These are phyloP conservation scores for Chiropotes sagulatus DNA, from an alignment of 2,797 vertebrate genomes.

Conservation along the genomic window DNA sequence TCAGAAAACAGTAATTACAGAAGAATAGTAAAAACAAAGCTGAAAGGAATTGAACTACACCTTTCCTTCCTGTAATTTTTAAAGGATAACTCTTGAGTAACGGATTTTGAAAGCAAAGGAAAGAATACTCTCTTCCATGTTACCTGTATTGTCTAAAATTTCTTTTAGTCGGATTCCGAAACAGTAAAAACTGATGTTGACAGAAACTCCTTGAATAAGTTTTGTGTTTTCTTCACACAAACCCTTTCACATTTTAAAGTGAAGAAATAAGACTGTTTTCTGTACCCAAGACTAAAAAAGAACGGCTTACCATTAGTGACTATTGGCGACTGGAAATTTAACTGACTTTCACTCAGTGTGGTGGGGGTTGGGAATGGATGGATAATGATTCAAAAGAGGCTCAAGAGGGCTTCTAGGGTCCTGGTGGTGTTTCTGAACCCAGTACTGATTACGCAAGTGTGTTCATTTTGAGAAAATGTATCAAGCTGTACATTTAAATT, in stretches of 20 bases:
- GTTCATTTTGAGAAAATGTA: neutral
- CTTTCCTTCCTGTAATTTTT: neutral
- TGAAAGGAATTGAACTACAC: neutral
- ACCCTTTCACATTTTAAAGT: neutral
- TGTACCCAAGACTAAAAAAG: neutral
- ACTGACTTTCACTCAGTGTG: neutral
- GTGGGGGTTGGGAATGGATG: no score
- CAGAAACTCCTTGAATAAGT: neutral
- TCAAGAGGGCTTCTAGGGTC: neutral
- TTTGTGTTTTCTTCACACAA: neutral
- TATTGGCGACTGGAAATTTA: accelerated
- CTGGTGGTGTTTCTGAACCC: neutral
- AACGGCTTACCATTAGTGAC: neutral
- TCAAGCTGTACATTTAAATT: neutral
- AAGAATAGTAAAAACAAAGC: neutral
- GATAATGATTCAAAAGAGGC: neutral
- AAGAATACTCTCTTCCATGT: neutral
- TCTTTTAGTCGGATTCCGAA: neutral
- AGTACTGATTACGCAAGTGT: neutral
- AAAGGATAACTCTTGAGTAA: neutral
- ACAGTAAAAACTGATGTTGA: neutral
- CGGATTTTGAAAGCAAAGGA: neutral
- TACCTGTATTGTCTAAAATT: neutral
- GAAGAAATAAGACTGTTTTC: neutral
- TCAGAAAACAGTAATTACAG: neutral